A percentile compares a stretch with the other conserved stretches of the same genome.
Conservation (phyloP, 2,113 vertebrate genomes). For the Trogon melanurus region DNA sequence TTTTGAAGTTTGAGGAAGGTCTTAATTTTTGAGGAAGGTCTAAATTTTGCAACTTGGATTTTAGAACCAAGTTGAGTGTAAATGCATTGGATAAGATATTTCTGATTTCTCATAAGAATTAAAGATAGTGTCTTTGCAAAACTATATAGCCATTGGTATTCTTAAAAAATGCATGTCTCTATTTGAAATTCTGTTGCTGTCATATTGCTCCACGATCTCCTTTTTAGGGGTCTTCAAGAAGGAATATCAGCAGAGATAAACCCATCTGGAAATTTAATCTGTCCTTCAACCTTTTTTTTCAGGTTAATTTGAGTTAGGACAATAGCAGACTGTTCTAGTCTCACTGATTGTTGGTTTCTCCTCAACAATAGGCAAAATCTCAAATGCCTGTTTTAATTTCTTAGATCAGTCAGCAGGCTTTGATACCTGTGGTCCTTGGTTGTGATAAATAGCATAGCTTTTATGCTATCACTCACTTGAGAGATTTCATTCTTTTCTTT, state of each 20-base stretch:
- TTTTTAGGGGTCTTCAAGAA: background rate
- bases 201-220: background rate
- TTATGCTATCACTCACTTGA: constrained; percentile 44
- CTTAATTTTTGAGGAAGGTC: background rate
- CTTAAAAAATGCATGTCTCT: background rate
- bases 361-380: background rate
- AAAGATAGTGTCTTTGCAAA: background rate
- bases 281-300: background rate
- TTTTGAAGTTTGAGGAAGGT: background rate
- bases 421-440: background rate
- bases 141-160: background rate
- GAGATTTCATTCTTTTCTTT: constrained; percentile 55
- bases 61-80: background rate
- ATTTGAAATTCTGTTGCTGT: background rate
- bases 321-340: background rate
- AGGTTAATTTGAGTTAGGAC: background rate
- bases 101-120: background rate
- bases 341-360: background rate
- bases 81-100: background rate
- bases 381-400: background rate
- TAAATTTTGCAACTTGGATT: background rate
- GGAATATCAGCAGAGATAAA: background rate
- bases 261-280: background rate
- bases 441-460: constrained; percentile 44
- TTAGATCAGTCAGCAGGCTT: background rate